Percentiles rank a stretch among this genome's conserved stretches.
Evolutionary conservation across 2,888 invertebrate genomes (phyloP).

Genomic region (Sarcophaga variegata): DNA sequence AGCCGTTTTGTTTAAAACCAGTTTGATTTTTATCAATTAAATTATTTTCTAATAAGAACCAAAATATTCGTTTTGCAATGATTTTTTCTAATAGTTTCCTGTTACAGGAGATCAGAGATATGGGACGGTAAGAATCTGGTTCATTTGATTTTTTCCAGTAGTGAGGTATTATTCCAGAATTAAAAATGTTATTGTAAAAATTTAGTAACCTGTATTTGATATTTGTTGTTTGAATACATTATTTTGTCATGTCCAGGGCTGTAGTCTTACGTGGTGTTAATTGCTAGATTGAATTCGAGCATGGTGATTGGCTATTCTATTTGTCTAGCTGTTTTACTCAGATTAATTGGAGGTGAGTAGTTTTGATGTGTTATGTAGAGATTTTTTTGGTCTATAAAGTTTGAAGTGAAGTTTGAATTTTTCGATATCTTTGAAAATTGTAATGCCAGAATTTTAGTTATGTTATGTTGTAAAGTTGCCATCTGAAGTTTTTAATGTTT

Average conservation of each 20-base stretch:
- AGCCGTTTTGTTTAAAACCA: conserved; percentile 50
- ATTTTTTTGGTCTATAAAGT: background rate
- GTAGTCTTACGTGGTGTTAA: conserved; percentile 25
- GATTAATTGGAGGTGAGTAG: background rate
- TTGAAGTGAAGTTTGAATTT: background rate
- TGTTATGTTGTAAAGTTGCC: too few relatives aligned
- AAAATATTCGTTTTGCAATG: conserved; percentile 1
- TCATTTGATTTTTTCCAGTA: conserved; percentile 10
- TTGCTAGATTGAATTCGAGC: conserved; percentile 3
- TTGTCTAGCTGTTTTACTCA: background rate
- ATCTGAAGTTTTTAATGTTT: too few relatives aligned
- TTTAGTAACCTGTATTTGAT: background rate
- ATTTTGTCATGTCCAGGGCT: background rate
- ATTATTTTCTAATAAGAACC: conserved; percentile 42
- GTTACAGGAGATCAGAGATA: conserved; percentile 32
- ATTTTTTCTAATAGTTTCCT: conserved; percentile 43
- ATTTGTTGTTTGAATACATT: background rate
- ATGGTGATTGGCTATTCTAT: conserved; percentile 18
- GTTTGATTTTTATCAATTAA: conserved; percentile 44
- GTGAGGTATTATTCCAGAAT: conserved; percentile 25
- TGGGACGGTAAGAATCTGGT: conserved; percentile 42
- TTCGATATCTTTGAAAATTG: conserved; percentile 4
- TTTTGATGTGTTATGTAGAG: background rate
- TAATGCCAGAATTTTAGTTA: too few relatives aligned
- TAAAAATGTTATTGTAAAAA: conserved; percentile 31